phyloP scores from a whole-genome alignment of 2,113 vertebrate species.

The Regulus satrapa region DNA sequence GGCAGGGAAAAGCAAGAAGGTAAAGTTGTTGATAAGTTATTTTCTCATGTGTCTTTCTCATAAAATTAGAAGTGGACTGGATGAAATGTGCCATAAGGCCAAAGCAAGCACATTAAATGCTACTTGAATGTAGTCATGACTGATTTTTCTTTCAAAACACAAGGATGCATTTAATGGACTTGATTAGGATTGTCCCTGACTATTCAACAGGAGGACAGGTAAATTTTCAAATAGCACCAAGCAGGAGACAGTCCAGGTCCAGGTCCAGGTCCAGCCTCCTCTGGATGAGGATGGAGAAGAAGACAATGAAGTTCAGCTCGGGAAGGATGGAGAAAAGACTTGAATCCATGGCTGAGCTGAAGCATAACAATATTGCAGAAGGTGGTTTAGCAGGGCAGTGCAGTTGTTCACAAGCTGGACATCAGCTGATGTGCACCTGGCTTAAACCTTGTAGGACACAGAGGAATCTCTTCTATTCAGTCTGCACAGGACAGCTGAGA shows the following conservation, averaged over 20 bases:
- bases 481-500: neutral
- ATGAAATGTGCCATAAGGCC: neutral
- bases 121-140: neutral
- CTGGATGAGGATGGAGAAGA: neutral
- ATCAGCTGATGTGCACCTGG: neutral
- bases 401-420: neutral
- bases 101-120: neutral
- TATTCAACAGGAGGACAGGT: neutral
- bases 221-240: neutral
- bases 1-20: neutral
- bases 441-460: neutral
- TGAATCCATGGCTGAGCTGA: neutral
- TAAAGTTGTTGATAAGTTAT: neutral
- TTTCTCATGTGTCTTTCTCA: neutral
- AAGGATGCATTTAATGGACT: neutral
- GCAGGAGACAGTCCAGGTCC: neutral
- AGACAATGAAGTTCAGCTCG: neutral
- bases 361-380: neutral
- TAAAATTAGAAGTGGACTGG: neutral
- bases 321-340: neutral
- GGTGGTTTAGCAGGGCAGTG: neutral
- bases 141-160: neutral
- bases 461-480: neutral
- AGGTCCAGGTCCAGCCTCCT: neutral
- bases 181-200: neutral